A percentile compares a stretch with the other conserved stretches of the same genome.
Evolutionary conservation across 2,797 vertebrate genomes (phyloP).

Genomic region (Glyptemys insculpta): DNA sequence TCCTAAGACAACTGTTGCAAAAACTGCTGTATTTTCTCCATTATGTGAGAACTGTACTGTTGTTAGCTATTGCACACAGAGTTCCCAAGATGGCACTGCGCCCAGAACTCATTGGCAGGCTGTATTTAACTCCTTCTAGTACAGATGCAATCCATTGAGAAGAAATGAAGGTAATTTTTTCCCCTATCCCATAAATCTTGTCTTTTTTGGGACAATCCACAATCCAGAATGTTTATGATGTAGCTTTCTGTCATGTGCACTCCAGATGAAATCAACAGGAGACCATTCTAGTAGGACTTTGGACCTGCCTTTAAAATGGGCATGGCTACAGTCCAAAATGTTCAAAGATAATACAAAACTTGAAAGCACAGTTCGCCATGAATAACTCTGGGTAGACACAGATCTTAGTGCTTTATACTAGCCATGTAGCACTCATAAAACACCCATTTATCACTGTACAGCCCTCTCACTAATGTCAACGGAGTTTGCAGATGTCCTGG

Average conservation of each 20-base stretch:
- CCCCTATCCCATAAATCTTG: background rate
- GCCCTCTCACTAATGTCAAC: background rate
- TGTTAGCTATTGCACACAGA: background rate
- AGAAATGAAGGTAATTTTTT: background rate
- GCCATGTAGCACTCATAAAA: background rate
- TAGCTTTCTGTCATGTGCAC: background rate
- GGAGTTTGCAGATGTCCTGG: background rate
- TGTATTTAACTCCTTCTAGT: background rate
- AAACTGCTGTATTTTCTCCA: background rate
- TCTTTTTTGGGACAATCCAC: background rate
- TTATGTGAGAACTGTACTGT: background rate
- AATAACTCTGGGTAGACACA: background rate
- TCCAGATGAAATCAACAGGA: background rate
- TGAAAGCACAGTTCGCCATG: background rate
- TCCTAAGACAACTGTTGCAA: background rate
- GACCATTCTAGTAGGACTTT: background rate
- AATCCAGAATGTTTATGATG: background rate
- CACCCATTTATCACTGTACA: background rate
- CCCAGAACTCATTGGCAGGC: background rate
- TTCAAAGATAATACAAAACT: background rate
- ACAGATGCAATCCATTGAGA: background rate
- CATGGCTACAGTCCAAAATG: accelerated
- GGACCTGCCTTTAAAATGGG: background rate
- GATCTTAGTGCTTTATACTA: background rate
- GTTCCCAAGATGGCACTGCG: background rate